phyloP scores from a whole-genome alignment of 2,113 vertebrate species.

The Procavia capensis region DNA sequence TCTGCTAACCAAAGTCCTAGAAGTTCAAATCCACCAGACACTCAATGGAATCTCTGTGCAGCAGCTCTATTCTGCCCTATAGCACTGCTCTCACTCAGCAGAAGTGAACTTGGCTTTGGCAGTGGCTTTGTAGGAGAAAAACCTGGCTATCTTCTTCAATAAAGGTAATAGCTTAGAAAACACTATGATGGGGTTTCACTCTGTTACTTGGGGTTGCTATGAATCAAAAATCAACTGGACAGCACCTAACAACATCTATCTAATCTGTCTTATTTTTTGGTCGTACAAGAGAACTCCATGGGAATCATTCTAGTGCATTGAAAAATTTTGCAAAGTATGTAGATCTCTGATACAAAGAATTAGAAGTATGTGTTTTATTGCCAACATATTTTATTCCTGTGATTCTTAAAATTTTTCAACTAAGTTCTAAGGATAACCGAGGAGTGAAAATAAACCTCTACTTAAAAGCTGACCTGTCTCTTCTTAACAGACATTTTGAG shows the following conservation, averaged over 20 bases:
- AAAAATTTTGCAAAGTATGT: neutral
- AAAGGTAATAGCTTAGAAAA: neutral
- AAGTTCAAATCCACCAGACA: too few relatives aligned
- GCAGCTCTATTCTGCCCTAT: too few relatives aligned
- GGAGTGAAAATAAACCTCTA: conserved; percentile 17
- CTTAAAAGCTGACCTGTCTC: conserved; percentile 33
- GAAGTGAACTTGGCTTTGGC: too few relatives aligned
- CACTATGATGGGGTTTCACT: neutral
- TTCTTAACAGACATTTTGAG: conserved; percentile 5
- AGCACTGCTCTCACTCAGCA: too few relatives aligned
- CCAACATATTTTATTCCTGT: neutral
- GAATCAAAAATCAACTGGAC: neutral
- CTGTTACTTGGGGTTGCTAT: neutral
- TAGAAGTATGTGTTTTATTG: neutral
- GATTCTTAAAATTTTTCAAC: conserved; percentile 5
- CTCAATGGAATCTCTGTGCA: too few relatives aligned
- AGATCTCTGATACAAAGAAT: neutral
- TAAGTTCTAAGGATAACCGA: neutral
- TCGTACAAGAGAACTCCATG: neutral
- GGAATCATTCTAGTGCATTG: neutral
- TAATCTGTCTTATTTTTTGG: neutral
- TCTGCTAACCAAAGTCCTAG: too few relatives aligned
- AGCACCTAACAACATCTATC: neutral
- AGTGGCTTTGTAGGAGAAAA: neutral
- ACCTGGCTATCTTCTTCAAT: neutral